These are phyloP conservation scores for Nanorana parkeri DNA, from an alignment of 2,113 vertebrate genomes.

Conservation along the genomic window DNA sequence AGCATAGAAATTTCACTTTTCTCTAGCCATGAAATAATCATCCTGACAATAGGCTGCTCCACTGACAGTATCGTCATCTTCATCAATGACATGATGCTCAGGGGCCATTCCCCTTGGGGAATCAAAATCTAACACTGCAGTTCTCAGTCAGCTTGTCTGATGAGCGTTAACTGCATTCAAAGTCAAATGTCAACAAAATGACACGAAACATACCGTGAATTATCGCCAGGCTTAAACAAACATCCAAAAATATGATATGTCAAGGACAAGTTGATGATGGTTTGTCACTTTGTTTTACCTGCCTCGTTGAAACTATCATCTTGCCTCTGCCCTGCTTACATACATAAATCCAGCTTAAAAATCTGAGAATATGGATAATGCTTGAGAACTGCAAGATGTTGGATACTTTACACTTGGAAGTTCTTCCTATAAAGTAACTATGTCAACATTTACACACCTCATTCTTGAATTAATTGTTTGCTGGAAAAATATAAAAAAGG, in stretches of 20 bases:
- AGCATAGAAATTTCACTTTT: conserved; percentile 30
- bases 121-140: background rate
- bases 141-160: conserved; percentile 8
- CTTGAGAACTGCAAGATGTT: background rate
- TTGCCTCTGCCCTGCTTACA: background rate
- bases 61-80: conserved; percentile 8
- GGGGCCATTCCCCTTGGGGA: background rate
- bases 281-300: conserved; percentile 27
- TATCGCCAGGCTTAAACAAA: conserved; percentile 7
- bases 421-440: background rate
- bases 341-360: background rate
- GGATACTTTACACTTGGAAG: background rate
- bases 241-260: conserved; percentile 17
- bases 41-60: conserved; percentile 15
- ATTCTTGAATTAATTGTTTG: background rate
- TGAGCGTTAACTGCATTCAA: conserved; percentile 1
- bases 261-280: background rate
- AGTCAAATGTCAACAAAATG: conserved; percentile 37
- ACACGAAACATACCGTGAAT: conserved; percentile 19
- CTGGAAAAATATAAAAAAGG: too few relatives aligned
- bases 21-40: conserved; percentile 25
- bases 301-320: conserved; percentile 9
- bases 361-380: too few relatives aligned
- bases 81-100: conserved; percentile 12
- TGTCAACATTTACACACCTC: background rate